These are phyloP conservation scores for Formica aserva DNA, from an alignment of 2,888 invertebrate species.

Conservation along the genomic window DNA sequence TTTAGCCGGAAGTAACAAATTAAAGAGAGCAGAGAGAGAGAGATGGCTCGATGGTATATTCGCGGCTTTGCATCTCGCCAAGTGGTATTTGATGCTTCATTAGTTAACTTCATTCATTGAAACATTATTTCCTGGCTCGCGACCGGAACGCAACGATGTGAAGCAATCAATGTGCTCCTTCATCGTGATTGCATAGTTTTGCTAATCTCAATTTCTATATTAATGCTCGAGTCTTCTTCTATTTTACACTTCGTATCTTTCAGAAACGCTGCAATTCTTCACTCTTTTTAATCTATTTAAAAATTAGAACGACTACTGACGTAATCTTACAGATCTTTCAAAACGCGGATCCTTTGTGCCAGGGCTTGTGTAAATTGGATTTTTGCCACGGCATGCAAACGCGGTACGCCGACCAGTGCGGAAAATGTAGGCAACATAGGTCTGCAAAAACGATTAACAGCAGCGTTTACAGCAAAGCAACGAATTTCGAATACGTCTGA, in stretches of 20 bases:
- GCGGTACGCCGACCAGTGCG: background rate
- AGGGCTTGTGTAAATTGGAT: constrained; percentile 37
- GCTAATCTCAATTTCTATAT: constrained; percentile 72
- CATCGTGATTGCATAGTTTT: constrained; percentile 74
- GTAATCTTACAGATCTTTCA: constrained; percentile 18
- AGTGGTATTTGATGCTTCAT: constrained; percentile 74
- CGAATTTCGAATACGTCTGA: constrained; percentile 19
- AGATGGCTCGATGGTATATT: constrained; percentile 18
- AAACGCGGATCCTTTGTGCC: constrained; percentile 32
- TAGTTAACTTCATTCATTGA: constrained; percentile 79
- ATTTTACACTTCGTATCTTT: background rate
- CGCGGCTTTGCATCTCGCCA: constrained; percentile 53
- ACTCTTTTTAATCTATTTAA: constrained; percentile 29
- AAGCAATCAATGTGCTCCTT: constrained; percentile 68
- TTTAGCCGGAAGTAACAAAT: constrained; percentile 67
- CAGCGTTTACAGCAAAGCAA: background rate
- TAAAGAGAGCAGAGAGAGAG: constrained; percentile 30
- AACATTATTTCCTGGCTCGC: constrained; percentile 67
- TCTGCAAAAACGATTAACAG: constrained; percentile 27
- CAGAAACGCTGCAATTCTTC: background rate
- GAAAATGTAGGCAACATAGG: background rate
- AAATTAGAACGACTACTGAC: constrained; percentile 18
- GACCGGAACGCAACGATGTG: constrained; percentile 57
- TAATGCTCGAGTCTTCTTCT: constrained; percentile 48
- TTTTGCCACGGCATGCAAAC: constrained; percentile 25